phyloP scores from a whole-genome alignment of 1,140 invertebrate species.

The Anastrepha obliqua region DNA sequence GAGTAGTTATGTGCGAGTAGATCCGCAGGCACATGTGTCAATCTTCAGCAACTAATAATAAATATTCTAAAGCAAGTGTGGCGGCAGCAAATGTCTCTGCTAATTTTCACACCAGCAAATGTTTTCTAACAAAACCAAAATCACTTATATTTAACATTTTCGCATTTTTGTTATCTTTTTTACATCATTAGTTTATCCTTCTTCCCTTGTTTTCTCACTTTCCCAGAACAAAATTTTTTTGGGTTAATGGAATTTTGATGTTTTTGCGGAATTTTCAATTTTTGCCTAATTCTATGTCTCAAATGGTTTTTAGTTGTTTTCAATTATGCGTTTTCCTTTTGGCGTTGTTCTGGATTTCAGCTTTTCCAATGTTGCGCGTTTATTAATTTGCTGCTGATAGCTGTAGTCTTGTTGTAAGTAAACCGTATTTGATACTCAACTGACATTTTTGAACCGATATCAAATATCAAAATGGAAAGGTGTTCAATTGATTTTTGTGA shows the following conservation, averaged over 20 bases:
- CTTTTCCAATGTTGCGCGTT: background rate
- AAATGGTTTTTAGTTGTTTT: background rate
- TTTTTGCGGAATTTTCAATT: slow-evolving; percentile 47
- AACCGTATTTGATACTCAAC: background rate
- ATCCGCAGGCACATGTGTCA: background rate
- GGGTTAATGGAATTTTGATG: slow-evolving; percentile 23
- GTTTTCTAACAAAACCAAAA: background rate
- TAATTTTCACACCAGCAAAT: slow-evolving; percentile 20
- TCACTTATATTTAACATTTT: background rate
- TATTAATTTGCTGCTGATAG: background rate
- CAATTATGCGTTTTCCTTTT: background rate
- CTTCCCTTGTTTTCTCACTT: background rate
- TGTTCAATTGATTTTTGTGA: background rate
- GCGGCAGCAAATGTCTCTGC: background rate
- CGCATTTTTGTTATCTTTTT: background rate
- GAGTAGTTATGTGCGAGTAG: background rate
- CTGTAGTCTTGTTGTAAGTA: background rate
- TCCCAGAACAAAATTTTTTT: background rate
- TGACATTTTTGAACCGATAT: background rate
- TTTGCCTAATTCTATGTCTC: slow-evolving; percentile 5
- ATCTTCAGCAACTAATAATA: slow-evolving; percentile 25
- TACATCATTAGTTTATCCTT: background rate
- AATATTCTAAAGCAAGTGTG: background rate
- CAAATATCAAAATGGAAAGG: background rate
- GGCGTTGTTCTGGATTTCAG: background rate